Conservation (phyloP, 2,113 vertebrate species). For the Onychorhynchus coronatus region DNA sequence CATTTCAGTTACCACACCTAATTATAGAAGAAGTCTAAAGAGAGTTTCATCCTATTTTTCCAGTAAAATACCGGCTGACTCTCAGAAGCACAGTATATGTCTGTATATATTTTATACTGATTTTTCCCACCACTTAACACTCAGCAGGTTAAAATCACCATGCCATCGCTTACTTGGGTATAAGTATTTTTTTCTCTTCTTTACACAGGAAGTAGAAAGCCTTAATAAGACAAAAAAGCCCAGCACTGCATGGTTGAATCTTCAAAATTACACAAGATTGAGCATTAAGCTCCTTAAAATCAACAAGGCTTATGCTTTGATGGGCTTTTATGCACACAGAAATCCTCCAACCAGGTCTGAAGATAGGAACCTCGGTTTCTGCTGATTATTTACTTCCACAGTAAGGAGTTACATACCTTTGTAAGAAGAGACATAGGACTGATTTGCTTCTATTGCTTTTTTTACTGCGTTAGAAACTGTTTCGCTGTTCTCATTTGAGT, state of each 20-base stretch:
- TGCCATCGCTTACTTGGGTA: neutral
- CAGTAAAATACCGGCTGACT: neutral
- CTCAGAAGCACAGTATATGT: neutral
- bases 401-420: neutral
- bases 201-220: neutral
- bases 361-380: neutral
- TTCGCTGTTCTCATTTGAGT: accelerated
- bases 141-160: neutral
- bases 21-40: neutral
- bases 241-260: neutral
- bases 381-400: neutral
- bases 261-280: neutral
- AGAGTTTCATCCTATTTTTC: neutral
- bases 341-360: neutral
- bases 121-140: neutral
- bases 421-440: accelerated
- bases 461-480: accelerated
- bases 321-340: neutral
- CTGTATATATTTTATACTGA: neutral
- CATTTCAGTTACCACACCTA: neutral
- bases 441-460: accelerated
- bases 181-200: neutral
- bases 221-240: neutral
- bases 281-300: neutral
- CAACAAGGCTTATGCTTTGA: neutral